Evolutionary conservation across 2,888 invertebrate species (phyloP), one percentile per base, ranked within the genome.

Genomic region (Belgica antarctica): DNA sequence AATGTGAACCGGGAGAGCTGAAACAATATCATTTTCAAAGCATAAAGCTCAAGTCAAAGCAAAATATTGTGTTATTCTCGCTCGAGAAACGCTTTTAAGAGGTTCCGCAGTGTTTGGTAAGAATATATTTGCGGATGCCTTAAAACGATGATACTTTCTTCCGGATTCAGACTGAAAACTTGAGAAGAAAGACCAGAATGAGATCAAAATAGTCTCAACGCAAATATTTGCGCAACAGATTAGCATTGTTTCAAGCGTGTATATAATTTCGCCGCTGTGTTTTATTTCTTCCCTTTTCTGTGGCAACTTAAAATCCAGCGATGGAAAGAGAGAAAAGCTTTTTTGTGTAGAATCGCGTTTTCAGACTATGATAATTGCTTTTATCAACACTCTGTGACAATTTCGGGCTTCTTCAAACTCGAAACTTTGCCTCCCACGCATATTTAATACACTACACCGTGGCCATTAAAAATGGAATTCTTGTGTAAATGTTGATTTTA

Each of bases 391-490:
- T 52, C 22, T 3, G 17, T 17, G 12, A 19, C 52, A 12, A 19
- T 22, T 52, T 52, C 52, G 22, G 31, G 10, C 12, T n/a, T 41
- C 8, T 52, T 22, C 19, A 52, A 52, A 22, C 2, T 17, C 3
- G 22, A 46, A 46, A 46, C 15, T 41, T n/a, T 4, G 17, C 22
- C 52, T 22, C 5, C 19, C 2, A 17, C 52, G 2, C 7, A 52
- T 5, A 7, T 41, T 41, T 8, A 46, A 15, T 17, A n/a, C 46
- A 3, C 15, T n/a, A 46, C n/a, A 12, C 24, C 19, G 24, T 19
- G 59, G 12, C 15, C 34, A 65, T 65, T 65, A 65, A 65, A 62
- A 65, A 65, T 65, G 34, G 34, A 41, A 65, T 46, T 65, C 25
- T 25, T 22, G 25, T 65, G 41, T 65, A 46, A 22, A 65, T 46